A percentile compares a stretch with the other conserved stretches of the same genome.
Evolutionary conservation across 1,140 invertebrate species (phyloP).

Genomic region (Lanistes nyassanus): DNA sequence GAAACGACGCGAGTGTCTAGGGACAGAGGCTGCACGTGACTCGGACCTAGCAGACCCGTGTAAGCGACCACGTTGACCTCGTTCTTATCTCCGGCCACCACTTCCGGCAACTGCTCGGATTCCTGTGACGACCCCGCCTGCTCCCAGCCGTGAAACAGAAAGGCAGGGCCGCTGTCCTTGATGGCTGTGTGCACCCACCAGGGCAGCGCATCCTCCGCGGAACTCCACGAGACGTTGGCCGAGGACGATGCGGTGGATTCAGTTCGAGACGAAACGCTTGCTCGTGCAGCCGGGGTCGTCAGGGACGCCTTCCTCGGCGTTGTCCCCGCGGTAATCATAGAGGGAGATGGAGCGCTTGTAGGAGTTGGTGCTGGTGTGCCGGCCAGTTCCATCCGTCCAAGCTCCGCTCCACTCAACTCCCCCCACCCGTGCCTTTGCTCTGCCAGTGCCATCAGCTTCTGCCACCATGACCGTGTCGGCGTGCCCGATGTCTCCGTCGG

Average conservation of each 20-base stretch:
- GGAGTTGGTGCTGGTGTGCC: too few species aligned
- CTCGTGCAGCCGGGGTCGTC: background rate
- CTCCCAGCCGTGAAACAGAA: background rate
- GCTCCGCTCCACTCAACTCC: background rate
- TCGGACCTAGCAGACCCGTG: background rate
- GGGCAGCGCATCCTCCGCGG: background rate
- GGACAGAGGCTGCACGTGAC: too few species aligned
- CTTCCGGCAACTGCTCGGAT: background rate
- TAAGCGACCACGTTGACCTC: background rate
- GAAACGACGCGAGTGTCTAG: too few species aligned
- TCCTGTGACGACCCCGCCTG: background rate
- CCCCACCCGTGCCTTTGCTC: background rate
- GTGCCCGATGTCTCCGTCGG: background rate
- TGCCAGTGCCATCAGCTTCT: background rate
- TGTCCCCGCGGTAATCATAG: background rate
- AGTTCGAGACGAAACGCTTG: background rate
- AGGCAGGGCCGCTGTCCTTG: background rate
- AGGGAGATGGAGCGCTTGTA: background rate
- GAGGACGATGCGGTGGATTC: background rate
- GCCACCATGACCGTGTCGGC: slow-evolving; percentile 7
- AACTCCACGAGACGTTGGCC: background rate
- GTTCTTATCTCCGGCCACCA: background rate
- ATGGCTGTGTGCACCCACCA: slow-evolving; percentile 7
- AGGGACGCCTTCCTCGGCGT: background rate
- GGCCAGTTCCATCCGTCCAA: background rate